Conservation (phyloP, 2,888 invertebrate genomes). For the Gymnocheta viridis region DNA sequence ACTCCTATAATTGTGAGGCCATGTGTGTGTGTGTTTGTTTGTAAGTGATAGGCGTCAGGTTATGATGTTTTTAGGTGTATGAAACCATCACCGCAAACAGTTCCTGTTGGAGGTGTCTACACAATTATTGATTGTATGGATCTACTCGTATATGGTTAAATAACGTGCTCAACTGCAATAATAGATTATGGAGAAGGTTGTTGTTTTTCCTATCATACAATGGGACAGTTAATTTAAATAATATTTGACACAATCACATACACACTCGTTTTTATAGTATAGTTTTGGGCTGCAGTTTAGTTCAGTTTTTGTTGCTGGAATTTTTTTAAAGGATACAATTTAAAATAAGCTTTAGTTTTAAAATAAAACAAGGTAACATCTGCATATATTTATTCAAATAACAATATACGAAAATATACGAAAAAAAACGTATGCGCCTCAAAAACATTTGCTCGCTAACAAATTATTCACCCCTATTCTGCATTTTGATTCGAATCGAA, state of each 20-base stretch:
- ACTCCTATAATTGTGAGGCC: slow-evolving; percentile 48
- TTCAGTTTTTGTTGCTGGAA: neutral
- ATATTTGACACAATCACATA: neutral
- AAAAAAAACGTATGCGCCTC: too few relatives aligned
- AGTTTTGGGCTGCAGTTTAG: slow-evolving; percentile 21
- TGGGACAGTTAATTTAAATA: slow-evolving; percentile 36
- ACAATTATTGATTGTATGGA: neutral
- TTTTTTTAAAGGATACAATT: too few relatives aligned
- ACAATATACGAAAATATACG: too few relatives aligned
- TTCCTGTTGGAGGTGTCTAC: neutral
- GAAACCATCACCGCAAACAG: neutral
- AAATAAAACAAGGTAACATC: too few relatives aligned
- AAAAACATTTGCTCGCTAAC: too few relatives aligned
- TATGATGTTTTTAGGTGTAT: slow-evolving; percentile 11
- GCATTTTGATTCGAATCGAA: too few relatives aligned
- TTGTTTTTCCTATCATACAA: neutral
- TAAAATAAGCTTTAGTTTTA: neutral
- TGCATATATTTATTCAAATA: too few relatives aligned
- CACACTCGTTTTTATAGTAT: slow-evolving; percentile 8
- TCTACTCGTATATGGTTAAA: slow-evolving; percentile 1
- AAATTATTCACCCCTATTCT: too few relatives aligned
- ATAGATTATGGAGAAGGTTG: slow-evolving; percentile 5
- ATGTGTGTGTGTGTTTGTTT: neutral
- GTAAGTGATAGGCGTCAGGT: neutral
- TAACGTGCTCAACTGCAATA: slow-evolving; percentile 59